Evolutionary conservation across 2,888 invertebrate species (phyloP).

Genomic region (Tetranychus piercei): DNA sequence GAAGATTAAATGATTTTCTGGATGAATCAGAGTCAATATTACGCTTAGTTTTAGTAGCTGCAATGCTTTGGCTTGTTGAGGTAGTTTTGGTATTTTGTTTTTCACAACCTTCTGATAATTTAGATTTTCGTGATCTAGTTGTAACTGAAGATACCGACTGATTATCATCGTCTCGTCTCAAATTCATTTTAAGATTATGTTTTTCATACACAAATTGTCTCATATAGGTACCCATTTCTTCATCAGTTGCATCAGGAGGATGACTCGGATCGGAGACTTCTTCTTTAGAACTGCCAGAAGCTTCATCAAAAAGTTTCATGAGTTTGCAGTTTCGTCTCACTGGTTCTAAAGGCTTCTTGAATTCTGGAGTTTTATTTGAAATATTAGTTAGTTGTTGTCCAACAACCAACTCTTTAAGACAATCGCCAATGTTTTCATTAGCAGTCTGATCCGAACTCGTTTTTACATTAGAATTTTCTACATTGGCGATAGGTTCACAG

Average conservation of each 20-base stretch:
- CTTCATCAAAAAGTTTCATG: too few species aligned
- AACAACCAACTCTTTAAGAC: neutral
- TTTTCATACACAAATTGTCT: neutral
- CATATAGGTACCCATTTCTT: neutral
- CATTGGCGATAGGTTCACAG: neutral
- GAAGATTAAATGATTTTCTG: neutral
- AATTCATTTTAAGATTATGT: neutral
- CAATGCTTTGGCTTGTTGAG: neutral
- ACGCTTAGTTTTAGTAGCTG: neutral
- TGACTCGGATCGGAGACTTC: neutral
- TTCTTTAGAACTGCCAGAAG: too few species aligned
- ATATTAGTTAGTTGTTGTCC: neutral
- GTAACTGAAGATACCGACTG: neutral
- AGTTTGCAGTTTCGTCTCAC: neutral
- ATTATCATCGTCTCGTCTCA: neutral
- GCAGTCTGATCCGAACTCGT: neutral
- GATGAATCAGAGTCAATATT: neutral
- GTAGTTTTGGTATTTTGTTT: neutral
- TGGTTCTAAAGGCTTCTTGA: neutral
- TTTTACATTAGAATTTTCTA: neutral
- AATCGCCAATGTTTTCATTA: neutral
- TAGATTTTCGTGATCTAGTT: neutral
- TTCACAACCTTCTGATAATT: neutral
- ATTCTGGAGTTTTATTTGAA: neutral
- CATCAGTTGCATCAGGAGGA: neutral